Base-by-base conservation (phyloP, 2,888 invertebrate genomes). In the Ochropleura plecta region DNA sequence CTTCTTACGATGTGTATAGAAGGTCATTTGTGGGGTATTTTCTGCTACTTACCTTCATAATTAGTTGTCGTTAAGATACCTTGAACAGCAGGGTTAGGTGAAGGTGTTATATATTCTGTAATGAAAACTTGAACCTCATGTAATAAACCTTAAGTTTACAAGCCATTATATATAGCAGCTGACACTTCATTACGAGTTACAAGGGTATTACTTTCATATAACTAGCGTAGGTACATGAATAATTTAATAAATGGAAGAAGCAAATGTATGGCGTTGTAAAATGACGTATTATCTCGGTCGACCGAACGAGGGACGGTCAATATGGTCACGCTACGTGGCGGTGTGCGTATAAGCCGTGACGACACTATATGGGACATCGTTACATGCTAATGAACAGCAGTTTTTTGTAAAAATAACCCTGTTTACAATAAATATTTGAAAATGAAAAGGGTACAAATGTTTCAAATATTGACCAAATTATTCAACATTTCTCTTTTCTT, bases 231-330 rank as follows among this genome's bases (percentile, higher is more conserved):
- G 65, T 67, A 51, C 62, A 84, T 84, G 73, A 74, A 84, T 76
- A 76, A 82, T 75, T 85, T 79, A 78, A 76, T 76, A 66, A 76
- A 87, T 68, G 73, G 66, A 82, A 83, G 68, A 79, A 80, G 71
- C 73, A n/a, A 78, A 75, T 70, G 66, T 73, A 72, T 74, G 80
- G 69, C 68, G 70, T 77, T 87, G 80, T 78, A 75, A 86, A 85
- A 85, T 83, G 70, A 51, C 66, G 60, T 73, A 77, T 80, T 80
- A 83, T 78, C 78, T 85, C 73, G 78, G 78, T 81, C 81, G 76
- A 74, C 76, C 72, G 62, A 79, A 85, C 73, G 60, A 63, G 69
- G 69, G 76, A 75, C 69, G 49, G 60, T 59, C 64, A 62, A 64
- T 70, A 73, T 67, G 49, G 63, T 51, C 64, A 62, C 51, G 62